phyloP scores from a whole-genome alignment of 1,140 invertebrate species.

The Hylyphantes graminicola region DNA sequence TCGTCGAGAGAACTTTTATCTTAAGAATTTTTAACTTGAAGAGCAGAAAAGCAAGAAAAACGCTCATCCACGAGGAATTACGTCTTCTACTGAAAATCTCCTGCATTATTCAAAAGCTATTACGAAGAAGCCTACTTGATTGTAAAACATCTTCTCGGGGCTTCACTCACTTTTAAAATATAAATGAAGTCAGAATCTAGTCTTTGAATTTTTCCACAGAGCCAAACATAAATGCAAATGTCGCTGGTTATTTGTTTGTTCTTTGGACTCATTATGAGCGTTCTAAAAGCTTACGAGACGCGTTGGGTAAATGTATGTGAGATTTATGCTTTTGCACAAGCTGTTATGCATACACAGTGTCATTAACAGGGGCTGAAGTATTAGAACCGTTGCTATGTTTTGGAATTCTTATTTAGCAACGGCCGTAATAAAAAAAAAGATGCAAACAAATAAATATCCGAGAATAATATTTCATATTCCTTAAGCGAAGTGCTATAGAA shows the following conservation, averaged over 20 bases:
- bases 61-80: constrained; percentile 18
- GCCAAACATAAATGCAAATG: neutral
- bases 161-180: constrained; percentile 41
- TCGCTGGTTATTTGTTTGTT: neutral
- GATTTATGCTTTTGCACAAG: too few species aligned
- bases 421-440: too few species aligned
- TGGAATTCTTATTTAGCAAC: too few species aligned
- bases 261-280: neutral
- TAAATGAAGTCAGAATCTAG: constrained; percentile 33
- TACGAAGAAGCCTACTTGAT: constrained; percentile 44
- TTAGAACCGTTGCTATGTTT: too few species aligned
- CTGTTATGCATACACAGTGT: too few species aligned
- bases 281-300: too few species aligned
- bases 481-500: too few species aligned
- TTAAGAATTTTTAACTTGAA: neutral
- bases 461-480: too few species aligned
- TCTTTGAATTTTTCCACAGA: neutral
- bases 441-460: too few species aligned
- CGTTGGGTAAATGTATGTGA: too few species aligned
- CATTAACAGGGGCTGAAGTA: too few species aligned
- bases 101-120: constrained; percentile 53
- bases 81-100: constrained; percentile 34
- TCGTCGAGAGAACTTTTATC: constrained; percentile 33
- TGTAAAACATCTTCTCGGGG: constrained; percentile 35
- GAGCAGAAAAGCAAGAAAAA: neutral